A percentile compares a stretch with the other conserved stretches of the same genome.
Conservation (phyloP, 2,113 vertebrate species). For the Cyprinus carpio region DNA sequence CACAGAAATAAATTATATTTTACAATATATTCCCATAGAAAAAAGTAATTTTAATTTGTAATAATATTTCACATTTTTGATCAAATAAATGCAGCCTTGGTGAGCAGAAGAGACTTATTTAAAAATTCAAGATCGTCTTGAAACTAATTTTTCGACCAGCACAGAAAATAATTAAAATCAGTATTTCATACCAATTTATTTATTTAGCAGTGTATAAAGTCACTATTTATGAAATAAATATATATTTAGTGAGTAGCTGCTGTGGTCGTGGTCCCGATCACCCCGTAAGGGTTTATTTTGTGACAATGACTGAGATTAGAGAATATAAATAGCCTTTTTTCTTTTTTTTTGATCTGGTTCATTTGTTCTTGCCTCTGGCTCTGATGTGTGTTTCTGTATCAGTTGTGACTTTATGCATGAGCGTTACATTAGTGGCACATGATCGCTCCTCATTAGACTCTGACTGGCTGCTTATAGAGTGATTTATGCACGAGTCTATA, state of each 20-base stretch:
- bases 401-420: conserved; percentile 26
- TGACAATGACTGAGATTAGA: not conserved
- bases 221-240: not conserved
- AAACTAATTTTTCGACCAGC: too few species aligned
- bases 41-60: not conserved
- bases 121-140: too few species aligned
- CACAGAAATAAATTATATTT: too few species aligned
- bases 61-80: not conserved
- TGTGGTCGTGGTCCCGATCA: too few species aligned
- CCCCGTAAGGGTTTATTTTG: not conserved
- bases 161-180: too few species aligned
- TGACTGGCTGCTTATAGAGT: not conserved
- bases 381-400: conserved; percentile 30
- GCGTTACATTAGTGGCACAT: conserved; percentile 7
- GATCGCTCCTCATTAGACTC: not conserved
- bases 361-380: conserved; percentile 30
- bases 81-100: not conserved
- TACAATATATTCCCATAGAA: too few species aligned
- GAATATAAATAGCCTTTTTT: not conserved
- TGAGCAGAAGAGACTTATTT: not conserved
- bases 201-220: not conserved
- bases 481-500: not conserved
- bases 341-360: not conserved
- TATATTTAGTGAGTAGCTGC: not conserved
- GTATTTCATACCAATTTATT: too few species aligned